Percentiles rank a stretch among this genome's conserved stretches.
These are phyloP conservation scores for Gymnopithys bicolor DNA, from an alignment of 2,797 vertebrate species.

Conservation along the genomic window DNA sequence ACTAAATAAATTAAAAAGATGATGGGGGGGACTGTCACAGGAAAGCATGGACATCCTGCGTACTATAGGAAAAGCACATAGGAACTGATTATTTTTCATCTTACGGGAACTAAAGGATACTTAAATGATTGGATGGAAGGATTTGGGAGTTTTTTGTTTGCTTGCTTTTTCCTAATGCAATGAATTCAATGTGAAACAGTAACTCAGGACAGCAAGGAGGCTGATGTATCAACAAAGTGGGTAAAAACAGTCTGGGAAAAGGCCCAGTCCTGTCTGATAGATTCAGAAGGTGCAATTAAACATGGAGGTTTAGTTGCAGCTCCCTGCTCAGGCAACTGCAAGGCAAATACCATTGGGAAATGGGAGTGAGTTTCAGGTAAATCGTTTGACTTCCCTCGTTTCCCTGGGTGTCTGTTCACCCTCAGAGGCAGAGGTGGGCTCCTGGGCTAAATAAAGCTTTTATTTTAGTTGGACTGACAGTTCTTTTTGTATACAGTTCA, in stretches of 20 bases:
- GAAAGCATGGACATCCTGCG: rapidly evolving
- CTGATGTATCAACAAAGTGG: neutral
- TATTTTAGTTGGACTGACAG: neutral
- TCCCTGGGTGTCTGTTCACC: neutral
- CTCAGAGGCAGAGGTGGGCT: neutral
- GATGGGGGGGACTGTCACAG: neutral
- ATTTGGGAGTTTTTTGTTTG: neutral
- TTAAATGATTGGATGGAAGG: neutral
- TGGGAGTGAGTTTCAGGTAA: neutral
- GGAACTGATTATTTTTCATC: neutral
- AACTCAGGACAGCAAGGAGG: neutral
- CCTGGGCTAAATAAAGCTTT: conserved; percentile 17
- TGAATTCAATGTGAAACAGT: neutral
- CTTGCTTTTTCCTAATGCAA: neutral
- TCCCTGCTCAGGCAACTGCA: neutral
- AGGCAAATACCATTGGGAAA: neutral
- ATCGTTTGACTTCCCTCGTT: neutral
- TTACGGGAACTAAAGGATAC: neutral
- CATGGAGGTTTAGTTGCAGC: neutral
- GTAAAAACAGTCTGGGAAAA: neutral
- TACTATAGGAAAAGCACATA: neutral
- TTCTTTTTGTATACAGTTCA: neutral
- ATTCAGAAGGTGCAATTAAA: neutral
- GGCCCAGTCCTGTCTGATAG: neutral
- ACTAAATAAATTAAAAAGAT: neutral